Base-by-base conservation (phyloP, 2,888 invertebrate species). In the Pimpla rufipes region DNA sequence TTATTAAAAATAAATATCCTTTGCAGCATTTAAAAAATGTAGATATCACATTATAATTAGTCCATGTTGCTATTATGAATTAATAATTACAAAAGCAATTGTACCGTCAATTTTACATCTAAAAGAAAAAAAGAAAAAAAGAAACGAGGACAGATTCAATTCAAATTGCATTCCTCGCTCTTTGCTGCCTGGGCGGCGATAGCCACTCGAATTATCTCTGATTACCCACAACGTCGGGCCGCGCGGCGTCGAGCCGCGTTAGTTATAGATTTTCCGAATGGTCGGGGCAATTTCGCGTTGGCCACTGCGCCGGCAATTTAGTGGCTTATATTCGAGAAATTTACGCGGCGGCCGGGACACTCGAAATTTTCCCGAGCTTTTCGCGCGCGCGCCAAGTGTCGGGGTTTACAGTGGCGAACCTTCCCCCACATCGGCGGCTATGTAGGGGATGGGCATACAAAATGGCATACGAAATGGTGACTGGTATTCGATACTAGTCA, bases 141-240 rank as follows among this genome's bases (percentile, higher is more conserved):
- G n/a, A n/a, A n/a, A n/a, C n/a, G n/a, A n/a, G n/a, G n/a, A n/a
- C n/a, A n/a, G n/a, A n/a, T 45, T 35, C 23, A 67, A 67, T 47
- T 29, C 16, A 21, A 42, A 47, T 67, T 29, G 23, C 35, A 47
- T 29, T 62, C n/a, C 52, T 76, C 35, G n/a, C 55, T 79, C 37
- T 6, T 1, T 76, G 35, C 21, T 35, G 3, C 10, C n/a, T n/a
- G 0, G 29, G 29, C 29, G 3, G 29, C 23, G 35, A 50, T 35
- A 62, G n/a, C 47, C 3, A 47, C 23, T 35, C 3, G 40, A 40
- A 64, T 75, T 64, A 66, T 42, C 29, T 13, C 2, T 40, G 74
- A 52, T 64, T 52, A 42, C 40, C 21, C 13, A 21, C 21, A n/a
- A 40, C 52, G 10, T 1, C n/a, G n/a, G n/a, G n/a, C n/a, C n/a